Conservation (phyloP, 2,888 invertebrate genomes). For the Beris chalybata region DNA sequence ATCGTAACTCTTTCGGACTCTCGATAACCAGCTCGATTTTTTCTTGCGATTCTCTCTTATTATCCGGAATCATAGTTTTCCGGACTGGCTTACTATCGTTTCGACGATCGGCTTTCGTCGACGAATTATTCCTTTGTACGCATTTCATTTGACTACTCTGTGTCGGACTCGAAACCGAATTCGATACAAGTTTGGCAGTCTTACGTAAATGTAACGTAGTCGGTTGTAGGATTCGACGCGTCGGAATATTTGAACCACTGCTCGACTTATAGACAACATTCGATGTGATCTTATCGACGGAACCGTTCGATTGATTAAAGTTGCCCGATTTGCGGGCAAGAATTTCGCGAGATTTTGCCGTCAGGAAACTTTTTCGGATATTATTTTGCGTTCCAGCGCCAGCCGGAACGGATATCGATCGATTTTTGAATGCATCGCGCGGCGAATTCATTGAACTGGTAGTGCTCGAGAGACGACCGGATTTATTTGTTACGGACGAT, state of each 20-base stretch:
- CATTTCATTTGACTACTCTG: constrained; percentile 31
- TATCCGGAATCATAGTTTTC: constrained; percentile 4
- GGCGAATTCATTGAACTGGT: constrained; percentile 52
- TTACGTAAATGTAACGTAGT: constrained; percentile 40
- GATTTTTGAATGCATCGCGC: constrained; percentile 52
- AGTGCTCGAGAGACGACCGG: constrained; percentile 51
- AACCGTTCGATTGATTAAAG: constrained; percentile 36
- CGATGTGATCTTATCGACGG: constrained; percentile 50
- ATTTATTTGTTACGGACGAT: constrained; percentile 53
- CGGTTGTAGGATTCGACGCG: constrained; percentile 46
- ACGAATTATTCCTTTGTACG: constrained; percentile 17
- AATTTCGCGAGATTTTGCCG: constrained; percentile 55
- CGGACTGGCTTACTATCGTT: not conserved
- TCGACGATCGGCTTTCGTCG: constrained; percentile 12
- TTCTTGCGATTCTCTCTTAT: constrained; percentile 31
- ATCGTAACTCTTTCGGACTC: constrained; percentile 39
- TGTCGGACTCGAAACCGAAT: constrained; percentile 31
- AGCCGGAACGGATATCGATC: constrained; percentile 53
- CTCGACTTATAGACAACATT: constrained; percentile 37
- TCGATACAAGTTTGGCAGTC: constrained; percentile 35
- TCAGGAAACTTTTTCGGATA: constrained; percentile 52
- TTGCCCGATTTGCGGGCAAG: constrained; percentile 51
- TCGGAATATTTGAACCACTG: constrained; percentile 51
- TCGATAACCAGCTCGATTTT: constrained; percentile 48
- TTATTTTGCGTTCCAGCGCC: not conserved